These are phyloP conservation scores for Cheilosia vulpina DNA, from an alignment of 2,888 invertebrate species.

Conservation along the genomic window DNA sequence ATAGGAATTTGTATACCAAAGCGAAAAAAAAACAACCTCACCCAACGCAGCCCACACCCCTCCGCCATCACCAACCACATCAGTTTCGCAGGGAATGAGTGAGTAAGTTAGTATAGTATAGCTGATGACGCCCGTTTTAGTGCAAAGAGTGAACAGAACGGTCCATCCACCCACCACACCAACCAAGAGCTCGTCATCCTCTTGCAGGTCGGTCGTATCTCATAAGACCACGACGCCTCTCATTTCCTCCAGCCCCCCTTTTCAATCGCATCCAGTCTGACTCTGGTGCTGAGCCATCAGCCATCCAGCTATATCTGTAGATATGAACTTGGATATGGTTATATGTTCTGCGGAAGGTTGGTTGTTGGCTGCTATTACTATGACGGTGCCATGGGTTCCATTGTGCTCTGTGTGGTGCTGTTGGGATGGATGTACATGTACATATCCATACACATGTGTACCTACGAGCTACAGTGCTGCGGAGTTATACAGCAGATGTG, in stretches of 20 bases:
- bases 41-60: conserved; percentile 3
- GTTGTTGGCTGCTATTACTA: conserved; percentile 71
- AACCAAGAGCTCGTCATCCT: conserved; percentile 68
- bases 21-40: conserved; percentile 52
- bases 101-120: conserved; percentile 53
- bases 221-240: conserved; percentile 70
- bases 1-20: conserved; percentile 72
- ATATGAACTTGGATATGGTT: conserved; percentile 43
- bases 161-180: conserved; percentile 66
- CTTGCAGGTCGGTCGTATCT: conserved; percentile 75
- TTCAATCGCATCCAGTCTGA: conserved; percentile 60
- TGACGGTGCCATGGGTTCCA: conserved; percentile 68
- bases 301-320: conserved; percentile 36
- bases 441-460: conserved; percentile 13
- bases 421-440: conserved; percentile 23
- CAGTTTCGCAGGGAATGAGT: conserved; percentile 29
- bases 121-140: conserved; percentile 64
- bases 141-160: conserved; percentile 54
- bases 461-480: conserved; percentile 34
- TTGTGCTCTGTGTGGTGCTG: conserved; percentile 68
- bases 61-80: conserved; percentile 21
- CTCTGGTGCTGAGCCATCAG: conserved; percentile 65
- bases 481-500: conserved; percentile 64
- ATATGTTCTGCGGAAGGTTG: conserved; percentile 56
- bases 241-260: conserved; percentile 48